These are phyloP conservation scores for Dreissena rostriformis DNA, from an alignment of 1,140 invertebrate genomes.

Conservation along the genomic window DNA sequence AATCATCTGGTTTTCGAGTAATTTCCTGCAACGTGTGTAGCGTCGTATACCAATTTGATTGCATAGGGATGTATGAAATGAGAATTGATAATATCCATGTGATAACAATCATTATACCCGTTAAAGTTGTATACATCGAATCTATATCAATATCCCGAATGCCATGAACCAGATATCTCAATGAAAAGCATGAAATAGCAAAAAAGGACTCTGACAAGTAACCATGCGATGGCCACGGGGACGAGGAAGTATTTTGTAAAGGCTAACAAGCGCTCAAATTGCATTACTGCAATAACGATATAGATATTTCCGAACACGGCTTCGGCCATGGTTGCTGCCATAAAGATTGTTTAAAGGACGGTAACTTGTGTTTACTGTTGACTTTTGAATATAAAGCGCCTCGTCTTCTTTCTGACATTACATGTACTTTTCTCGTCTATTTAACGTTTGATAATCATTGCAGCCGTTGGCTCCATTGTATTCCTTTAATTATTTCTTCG, in stretches of 20 bases:
- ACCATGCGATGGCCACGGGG: conserved; percentile 93
- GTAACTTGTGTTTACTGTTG: too few relatives aligned
- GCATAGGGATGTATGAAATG: too few relatives aligned
- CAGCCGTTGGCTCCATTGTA: too few relatives aligned
- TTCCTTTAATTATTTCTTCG: too few relatives aligned
- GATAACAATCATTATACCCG: conserved; percentile 83
- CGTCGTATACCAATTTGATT: too few relatives aligned
- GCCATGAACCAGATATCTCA: conserved; percentile 87
- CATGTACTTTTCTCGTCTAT: too few relatives aligned
- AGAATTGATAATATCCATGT: conserved; percentile 59
- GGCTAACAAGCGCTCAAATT: conserved; percentile 87
- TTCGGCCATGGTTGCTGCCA: conserved; percentile 88
- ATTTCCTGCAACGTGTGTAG: too few relatives aligned
- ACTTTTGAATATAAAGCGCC: too few relatives aligned
- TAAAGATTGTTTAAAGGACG: conserved; percentile 70
- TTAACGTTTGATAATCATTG: too few relatives aligned
- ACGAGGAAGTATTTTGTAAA: conserved; percentile 98
- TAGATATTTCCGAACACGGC: conserved; percentile 89
- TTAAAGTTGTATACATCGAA: conserved; percentile 97
- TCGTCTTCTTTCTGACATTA: too few relatives aligned
- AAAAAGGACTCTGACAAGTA: conserved; percentile 92
- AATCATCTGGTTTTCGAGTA: too few relatives aligned
- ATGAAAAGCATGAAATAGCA: conserved; percentile 94
- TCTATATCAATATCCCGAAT: conserved; percentile 94
- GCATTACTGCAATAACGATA: conserved; percentile 83